phyloP scores from a whole-genome alignment of 2,888 invertebrate species.

The Acleris emargana region DNA sequence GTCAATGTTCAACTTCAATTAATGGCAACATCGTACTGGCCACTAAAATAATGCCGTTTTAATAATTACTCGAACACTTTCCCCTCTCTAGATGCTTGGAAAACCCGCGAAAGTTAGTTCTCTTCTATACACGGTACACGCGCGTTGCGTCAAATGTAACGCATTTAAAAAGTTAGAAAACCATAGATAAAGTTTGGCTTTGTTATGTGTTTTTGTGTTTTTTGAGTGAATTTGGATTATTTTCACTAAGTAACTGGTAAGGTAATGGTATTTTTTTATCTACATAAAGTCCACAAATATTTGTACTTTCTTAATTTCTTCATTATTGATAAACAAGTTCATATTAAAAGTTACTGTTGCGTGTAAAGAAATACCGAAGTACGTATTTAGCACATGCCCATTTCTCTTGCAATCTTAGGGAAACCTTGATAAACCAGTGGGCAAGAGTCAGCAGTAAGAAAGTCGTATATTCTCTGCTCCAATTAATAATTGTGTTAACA shows the following conservation, averaged over 20 bases:
- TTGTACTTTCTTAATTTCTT: no score
- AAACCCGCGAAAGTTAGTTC: slow-evolving; percentile 54
- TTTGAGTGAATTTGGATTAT: slow-evolving; percentile 15
- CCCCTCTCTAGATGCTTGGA: slow-evolving; percentile 66
- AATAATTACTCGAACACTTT: slow-evolving; percentile 75
- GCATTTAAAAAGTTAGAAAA: slow-evolving; percentile 20
- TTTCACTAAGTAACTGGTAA: slow-evolving; percentile 8
- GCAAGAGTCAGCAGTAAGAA: no score
- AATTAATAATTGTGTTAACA: not conserved
- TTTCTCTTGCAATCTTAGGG: no score
- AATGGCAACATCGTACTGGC: slow-evolving; percentile 23
- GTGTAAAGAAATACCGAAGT: no score
- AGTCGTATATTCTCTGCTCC: no score
- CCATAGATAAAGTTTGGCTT: slow-evolving; percentile 8
- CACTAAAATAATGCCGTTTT: slow-evolving; percentile 60
- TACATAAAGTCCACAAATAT: no score
- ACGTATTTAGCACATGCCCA: no score
- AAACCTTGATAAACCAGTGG: no score
- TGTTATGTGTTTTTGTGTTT: slow-evolving; percentile 8
- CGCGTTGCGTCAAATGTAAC: slow-evolving; percentile 32
- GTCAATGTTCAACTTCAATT: slow-evolving; percentile 12
- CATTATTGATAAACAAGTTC: no score
- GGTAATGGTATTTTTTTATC: not conserved
- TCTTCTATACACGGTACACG: slow-evolving; percentile 24
- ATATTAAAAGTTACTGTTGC: no score